A percentile compares a stretch with the other conserved stretches of the same genome.
Conservation (phyloP, 2,797 vertebrate species). For the Enteromius afrohamiltoni region DNA sequence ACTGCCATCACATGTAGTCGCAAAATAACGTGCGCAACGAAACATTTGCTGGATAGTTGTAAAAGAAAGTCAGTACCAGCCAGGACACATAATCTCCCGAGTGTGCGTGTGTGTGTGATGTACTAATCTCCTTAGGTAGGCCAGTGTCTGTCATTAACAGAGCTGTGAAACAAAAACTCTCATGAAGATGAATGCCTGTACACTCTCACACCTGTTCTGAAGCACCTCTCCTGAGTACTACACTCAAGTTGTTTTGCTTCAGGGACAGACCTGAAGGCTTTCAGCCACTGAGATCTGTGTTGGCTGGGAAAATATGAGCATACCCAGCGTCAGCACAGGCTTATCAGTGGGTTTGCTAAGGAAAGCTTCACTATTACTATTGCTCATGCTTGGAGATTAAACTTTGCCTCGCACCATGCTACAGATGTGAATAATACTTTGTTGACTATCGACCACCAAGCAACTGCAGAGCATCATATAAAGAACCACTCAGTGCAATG, state of each 20-base stretch:
- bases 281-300: constrained; percentile 37
- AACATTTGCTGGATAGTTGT: constrained; percentile 4
- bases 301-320: constrained; percentile 43
- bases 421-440: neutral
- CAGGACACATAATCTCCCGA: constrained; percentile 1
- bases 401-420: neutral
- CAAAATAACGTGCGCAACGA: constrained; percentile 25
- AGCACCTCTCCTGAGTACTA: constrained; percentile 52
- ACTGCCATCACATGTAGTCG: neutral
- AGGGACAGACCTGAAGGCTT: constrained; percentile 49
- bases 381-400: constrained; percentile 1
- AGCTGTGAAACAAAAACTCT: constrained; percentile 50
- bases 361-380: constrained; percentile 4
- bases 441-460: neutral
- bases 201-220: constrained; percentile 59
- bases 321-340: constrained; percentile 17
- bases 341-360: neutral
- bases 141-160: constrained; percentile 56
- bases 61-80: constrained; percentile 25
- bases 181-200: constrained; percentile 59
- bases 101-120: constrained; percentile 39
- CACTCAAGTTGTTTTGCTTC: constrained; percentile 55
- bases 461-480: neutral
- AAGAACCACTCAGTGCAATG: neutral
- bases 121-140: constrained; percentile 77